Evolutionary conservation across 2,888 invertebrate species (phyloP).

Genomic region (Zygogramma bicolorata): DNA sequence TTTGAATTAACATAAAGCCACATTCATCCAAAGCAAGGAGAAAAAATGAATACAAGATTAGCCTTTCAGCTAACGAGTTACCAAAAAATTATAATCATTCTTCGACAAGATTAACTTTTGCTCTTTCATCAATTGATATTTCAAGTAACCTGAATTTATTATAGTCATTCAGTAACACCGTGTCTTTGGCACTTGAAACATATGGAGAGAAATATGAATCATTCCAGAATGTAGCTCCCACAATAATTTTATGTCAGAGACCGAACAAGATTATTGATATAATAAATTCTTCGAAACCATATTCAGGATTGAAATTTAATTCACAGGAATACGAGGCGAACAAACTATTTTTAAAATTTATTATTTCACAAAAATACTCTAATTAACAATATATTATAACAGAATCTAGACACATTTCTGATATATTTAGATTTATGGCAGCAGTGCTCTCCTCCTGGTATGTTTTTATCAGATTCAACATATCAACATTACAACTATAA

Average conservation of each 20-base stretch:
- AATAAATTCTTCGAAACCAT: neutral
- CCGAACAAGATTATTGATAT: neutral
- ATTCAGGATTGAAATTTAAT: neutral
- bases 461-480: neutral
- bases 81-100: too few species aligned
- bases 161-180: slow-evolving; percentile 1
- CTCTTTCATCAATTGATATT: neutral
- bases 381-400: neutral
- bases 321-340: neutral
- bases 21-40: slow-evolving; percentile 5
- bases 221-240: neutral
- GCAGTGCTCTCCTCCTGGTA: neutral
- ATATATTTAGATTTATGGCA: neutral
- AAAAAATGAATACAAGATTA: slow-evolving; percentile 9
- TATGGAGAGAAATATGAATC: neutral
- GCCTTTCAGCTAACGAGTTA: neutral
- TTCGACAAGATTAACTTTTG: neutral
- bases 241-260: neutral
- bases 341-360: neutral
- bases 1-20: slow-evolving; percentile 1
- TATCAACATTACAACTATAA: neutral
- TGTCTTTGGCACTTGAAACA: neutral
- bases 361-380: too few species aligned
- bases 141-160: neutral
- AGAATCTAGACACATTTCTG: neutral